Conservation (phyloP, 2,888 invertebrate genomes). For the Phortica magna region DNA sequence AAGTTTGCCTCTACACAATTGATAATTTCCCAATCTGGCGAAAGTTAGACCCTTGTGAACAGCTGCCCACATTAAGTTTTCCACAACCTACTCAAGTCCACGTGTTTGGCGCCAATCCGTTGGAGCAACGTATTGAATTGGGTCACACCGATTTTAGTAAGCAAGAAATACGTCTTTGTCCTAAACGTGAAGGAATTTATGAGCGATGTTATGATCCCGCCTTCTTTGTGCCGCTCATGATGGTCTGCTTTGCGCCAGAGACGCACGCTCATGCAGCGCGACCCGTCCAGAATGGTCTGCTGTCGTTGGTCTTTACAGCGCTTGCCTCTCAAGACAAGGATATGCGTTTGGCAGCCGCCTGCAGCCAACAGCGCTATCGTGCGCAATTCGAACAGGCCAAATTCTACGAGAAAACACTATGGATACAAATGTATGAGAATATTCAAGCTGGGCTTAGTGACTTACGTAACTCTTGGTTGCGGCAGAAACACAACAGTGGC, state of each 20-base stretch:
- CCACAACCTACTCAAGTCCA: constrained; percentile 57
- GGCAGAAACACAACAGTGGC: constrained; percentile 74
- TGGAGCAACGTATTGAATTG: constrained; percentile 71
- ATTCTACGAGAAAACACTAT: constrained; percentile 76
- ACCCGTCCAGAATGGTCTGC: constrained; percentile 84
- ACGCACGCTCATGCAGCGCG: constrained; percentile 85
- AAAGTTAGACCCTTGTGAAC: constrained; percentile 77
- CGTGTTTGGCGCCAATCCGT: constrained; percentile 64
- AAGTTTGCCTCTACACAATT: constrained; percentile 84
- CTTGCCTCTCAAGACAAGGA: constrained; percentile 84
- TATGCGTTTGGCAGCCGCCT: constrained; percentile 86
- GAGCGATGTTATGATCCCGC: constrained; percentile 87
- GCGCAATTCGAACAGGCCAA: constrained; percentile 85
- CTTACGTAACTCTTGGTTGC: constrained; percentile 69
- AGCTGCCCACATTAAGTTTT: constrained; percentile 70
- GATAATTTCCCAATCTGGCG: constrained; percentile 84
- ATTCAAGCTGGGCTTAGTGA: constrained; percentile 74
- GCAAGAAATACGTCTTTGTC: constrained; percentile 69
- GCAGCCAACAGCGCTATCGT: constrained; percentile 86
- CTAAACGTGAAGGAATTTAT: constrained; percentile 66
- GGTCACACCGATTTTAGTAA: constrained; percentile 57
- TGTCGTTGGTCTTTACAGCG: constrained; percentile 85
- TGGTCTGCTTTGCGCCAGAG: constrained; percentile 86
- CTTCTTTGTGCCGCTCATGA: constrained; percentile 88
- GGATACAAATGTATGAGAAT: constrained; percentile 76